phyloP scores from a whole-genome alignment of 2,797 vertebrate genomes.

The Propithecus deckenii region DNA sequence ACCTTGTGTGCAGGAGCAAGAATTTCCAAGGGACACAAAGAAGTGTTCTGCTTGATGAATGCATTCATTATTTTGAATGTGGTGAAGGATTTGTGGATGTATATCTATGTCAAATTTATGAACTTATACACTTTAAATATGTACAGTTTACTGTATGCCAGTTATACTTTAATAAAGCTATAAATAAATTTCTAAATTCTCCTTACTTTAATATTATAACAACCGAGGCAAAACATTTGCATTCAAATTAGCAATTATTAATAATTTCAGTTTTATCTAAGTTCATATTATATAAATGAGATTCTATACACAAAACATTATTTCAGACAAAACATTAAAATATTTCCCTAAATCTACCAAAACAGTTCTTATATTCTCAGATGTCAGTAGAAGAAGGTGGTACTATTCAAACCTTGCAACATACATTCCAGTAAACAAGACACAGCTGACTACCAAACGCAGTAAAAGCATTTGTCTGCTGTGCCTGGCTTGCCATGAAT shows the following conservation, averaged over 20 bases:
- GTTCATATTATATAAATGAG: not conserved
- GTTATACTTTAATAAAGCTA: not conserved
- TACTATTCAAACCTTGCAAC: not conserved
- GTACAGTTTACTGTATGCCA: not conserved
- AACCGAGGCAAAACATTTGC: not conserved
- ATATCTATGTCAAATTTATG: not conserved
- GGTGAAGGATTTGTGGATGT: not conserved
- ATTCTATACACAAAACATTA: not conserved
- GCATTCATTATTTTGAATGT: not conserved
- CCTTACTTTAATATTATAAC: conserved; percentile 1
- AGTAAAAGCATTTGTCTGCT: not conserved
- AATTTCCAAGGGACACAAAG: accelerated
- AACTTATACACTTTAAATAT: not conserved
- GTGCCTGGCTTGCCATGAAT: conserved; percentile 26
- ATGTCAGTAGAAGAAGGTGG: not conserved
- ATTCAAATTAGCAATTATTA: conserved; percentile 24
- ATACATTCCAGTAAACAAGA: conserved; percentile 36
- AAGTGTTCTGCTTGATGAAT: not conserved
- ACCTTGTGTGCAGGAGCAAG: accelerated
- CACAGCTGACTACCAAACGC: accelerated
- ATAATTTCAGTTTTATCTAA: not conserved
- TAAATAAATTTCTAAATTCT: not conserved
- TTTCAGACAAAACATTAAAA: not conserved
- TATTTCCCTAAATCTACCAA: not conserved
- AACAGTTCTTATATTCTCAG: accelerated